Evolutionary conservation across 1,140 invertebrate genomes (phyloP).

Genomic region (Caenorhabditis brenneri): DNA sequence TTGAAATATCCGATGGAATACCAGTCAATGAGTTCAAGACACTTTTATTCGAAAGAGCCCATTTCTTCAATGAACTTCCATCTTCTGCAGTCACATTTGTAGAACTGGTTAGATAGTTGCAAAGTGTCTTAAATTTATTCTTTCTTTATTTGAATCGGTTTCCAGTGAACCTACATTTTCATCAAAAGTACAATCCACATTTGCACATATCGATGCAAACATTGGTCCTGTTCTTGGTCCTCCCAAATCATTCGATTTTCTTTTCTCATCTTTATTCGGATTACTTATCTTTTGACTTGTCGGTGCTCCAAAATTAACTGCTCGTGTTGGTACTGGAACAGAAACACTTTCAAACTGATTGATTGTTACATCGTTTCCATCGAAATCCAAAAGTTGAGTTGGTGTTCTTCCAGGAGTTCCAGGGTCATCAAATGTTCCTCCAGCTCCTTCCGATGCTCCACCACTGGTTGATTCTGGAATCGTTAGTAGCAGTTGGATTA

Average conservation of each 20-base stretch:
- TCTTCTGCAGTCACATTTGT: slow-evolving; percentile 23
- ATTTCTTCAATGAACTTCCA: slow-evolving; percentile 27
- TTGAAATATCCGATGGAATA: slow-evolving; percentile 53
- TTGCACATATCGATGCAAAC: slow-evolving; percentile 48
- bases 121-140: slow-evolving; percentile 51
- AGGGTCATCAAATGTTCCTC: slow-evolving; percentile 41
- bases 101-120: slow-evolving; percentile 53
- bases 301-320: slow-evolving; percentile 36
- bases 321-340: slow-evolving; percentile 7
- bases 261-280: slow-evolving; percentile 15
- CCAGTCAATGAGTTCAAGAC: slow-evolving; percentile 57
- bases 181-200: slow-evolving; percentile 56
- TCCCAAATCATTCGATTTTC: slow-evolving; percentile 27
- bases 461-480: slow-evolving; percentile 26
- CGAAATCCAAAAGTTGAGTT: slow-evolving; percentile 12
- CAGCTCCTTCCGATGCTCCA: slow-evolving; percentile 24
- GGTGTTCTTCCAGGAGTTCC: neutral
- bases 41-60: slow-evolving; percentile 31
- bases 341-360: slow-evolving; percentile 42
- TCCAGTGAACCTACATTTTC: slow-evolving; percentile 36
- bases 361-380: slow-evolving; percentile 29
- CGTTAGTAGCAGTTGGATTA: neutral
- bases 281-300: slow-evolving; percentile 8
- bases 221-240: slow-evolving; percentile 38
- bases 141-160: neutral